Conservation (phyloP, 1,140 invertebrate species). For the Holotrichia oblita region DNA sequence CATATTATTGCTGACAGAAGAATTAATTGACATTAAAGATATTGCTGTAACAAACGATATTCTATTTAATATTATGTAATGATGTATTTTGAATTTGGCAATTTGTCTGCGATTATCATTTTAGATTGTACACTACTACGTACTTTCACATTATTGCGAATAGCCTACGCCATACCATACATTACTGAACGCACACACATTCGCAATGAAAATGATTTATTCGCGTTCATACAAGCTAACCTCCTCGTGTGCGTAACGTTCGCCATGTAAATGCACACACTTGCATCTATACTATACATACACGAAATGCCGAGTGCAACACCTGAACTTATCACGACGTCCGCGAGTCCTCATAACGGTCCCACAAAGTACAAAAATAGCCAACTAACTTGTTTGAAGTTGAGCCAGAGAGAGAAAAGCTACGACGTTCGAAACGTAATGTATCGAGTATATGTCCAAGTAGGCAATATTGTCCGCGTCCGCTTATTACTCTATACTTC, state of each 20-base stretch:
- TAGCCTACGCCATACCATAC: slow-evolving; percentile 12
- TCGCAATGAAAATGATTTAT: neutral
- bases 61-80: too few relatives aligned
- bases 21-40: too few relatives aligned
- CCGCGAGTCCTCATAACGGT: slow-evolving; percentile 15
- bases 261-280: neutral
- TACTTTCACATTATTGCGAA: slow-evolving; percentile 27
- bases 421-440: neutral
- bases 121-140: too few relatives aligned
- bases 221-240: neutral
- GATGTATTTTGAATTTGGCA: too few relatives aligned
- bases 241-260: neutral
- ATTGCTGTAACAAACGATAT: too few relatives aligned
- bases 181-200: slow-evolving; percentile 9
- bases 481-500: too few relatives aligned
- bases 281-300: too few relatives aligned
- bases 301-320: slow-evolving; percentile 10
- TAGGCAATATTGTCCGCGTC: neutral
- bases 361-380: slow-evolving; percentile 17
- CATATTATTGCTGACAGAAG: too few relatives aligned
- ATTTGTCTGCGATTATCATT: too few relatives aligned
- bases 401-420: neutral
- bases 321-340: slow-evolving; percentile 15
- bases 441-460: neutral
- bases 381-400: slow-evolving; percentile 30